Conservation (phyloP, 2,797 vertebrate species). For the Anguilla obscura region DNA sequence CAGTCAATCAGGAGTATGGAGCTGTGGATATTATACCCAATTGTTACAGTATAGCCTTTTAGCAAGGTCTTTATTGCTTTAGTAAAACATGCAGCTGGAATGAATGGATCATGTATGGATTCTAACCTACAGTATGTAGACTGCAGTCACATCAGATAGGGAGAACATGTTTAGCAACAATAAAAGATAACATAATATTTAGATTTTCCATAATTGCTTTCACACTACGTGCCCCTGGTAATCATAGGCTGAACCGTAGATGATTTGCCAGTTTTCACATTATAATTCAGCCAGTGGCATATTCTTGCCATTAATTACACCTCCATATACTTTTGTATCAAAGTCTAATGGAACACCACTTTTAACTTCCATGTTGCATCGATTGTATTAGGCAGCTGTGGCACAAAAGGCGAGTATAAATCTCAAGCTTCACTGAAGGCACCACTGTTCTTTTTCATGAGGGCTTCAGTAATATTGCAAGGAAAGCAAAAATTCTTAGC, state of each 20-base stretch:
- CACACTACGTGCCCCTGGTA: neutral
- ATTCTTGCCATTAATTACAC: conserved; percentile 7
- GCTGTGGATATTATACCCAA: neutral
- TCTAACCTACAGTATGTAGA: neutral
- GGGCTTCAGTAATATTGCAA: conserved; percentile 1
- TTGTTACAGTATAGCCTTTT: neutral
- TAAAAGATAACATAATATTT: neutral
- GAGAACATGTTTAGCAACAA: neutral
- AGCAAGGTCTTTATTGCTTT: neutral
- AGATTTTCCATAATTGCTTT: neutral
- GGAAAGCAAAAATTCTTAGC: neutral
- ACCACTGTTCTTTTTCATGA: neutral
- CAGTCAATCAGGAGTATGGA: neutral
- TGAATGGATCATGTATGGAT: neutral
- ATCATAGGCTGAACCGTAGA: neutral
- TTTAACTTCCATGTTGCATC: neutral
- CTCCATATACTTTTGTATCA: neutral
- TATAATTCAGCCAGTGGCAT: neutral
- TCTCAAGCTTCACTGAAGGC: neutral
- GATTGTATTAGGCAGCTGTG: neutral
- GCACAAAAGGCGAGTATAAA: neutral
- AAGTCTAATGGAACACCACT: neutral
- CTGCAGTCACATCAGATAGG: neutral
- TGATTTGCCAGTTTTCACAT: neutral
- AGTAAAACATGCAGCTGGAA: neutral